A percentile compares a stretch with the other conserved stretches of the same genome.
phyloP scores from a whole-genome alignment of 2,113 vertebrate genomes.

The Laterallus jamaicensis region DNA sequence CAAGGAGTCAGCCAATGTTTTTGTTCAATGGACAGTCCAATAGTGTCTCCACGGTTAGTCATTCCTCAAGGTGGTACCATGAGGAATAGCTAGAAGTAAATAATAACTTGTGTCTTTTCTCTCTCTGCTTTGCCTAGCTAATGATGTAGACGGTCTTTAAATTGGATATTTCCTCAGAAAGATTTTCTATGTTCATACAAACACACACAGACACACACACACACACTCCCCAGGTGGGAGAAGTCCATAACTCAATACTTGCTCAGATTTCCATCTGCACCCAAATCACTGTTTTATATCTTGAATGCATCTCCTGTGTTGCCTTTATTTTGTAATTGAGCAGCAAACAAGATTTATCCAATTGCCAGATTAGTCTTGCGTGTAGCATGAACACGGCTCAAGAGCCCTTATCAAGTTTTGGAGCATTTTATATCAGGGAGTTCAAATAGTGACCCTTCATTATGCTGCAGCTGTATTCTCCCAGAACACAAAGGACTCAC shows the following conservation, averaged over 20 bases:
- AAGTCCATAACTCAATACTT: neutral
- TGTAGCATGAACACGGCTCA: neutral
- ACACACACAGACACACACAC: neutral
- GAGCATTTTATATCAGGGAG: conserved; percentile 29
- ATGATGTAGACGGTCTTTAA: neutral
- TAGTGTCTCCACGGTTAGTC: neutral
- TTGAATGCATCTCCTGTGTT: neutral
- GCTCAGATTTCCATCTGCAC: conserved; percentile 9
- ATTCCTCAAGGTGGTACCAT: neutral
- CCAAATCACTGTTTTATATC: neutral
- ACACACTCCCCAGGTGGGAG: no score
- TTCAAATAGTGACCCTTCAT: conserved; percentile 10
- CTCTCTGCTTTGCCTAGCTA: neutral
- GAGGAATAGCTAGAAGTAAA: neutral
- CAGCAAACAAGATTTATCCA: conserved; percentile 11
- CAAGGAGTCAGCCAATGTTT: neutral
- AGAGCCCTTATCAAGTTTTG: conserved; percentile 26
- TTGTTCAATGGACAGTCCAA: neutral
- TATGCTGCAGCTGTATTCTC: conserved; percentile 11
- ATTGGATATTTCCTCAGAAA: neutral
- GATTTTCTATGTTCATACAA: neutral
- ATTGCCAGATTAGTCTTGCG: neutral
- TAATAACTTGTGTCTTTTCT: neutral
- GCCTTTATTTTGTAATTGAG: neutral
- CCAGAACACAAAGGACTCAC: neutral